These are phyloP conservation scores for Chalcosyrphus nemorum DNA, from an alignment of 2,888 invertebrate genomes.

Conservation along the genomic window DNA sequence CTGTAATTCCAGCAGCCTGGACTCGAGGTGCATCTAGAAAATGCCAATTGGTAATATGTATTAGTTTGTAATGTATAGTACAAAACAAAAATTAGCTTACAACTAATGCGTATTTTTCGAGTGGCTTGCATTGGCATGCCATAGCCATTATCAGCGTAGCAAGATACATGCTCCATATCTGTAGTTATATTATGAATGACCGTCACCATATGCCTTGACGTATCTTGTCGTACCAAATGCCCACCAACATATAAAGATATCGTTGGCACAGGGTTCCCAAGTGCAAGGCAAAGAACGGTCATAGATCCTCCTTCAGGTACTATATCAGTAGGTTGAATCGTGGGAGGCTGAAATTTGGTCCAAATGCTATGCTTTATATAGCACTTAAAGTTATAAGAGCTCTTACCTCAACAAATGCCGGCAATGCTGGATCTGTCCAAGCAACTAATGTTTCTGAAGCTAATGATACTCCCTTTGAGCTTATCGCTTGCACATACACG, in stretches of 20 bases:
- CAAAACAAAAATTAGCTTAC: conserved; percentile 83
- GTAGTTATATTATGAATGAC: conserved; percentile 92
- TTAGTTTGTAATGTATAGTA: too few species aligned
- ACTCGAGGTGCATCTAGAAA: conserved; percentile 88
- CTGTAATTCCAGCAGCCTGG: conserved; percentile 89
- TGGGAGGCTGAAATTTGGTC: conserved; percentile 86
- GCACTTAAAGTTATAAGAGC: neutral
- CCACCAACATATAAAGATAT: conserved; percentile 90
- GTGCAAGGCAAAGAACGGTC: conserved; percentile 92
- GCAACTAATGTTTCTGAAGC: conserved; percentile 92
- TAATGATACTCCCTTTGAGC: conserved; percentile 87
- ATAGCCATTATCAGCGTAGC: conserved; percentile 94
- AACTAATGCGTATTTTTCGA: conserved; percentile 90
- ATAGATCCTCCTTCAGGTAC: conserved; percentile 93
- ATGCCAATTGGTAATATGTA: too few species aligned
- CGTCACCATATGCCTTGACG: conserved; percentile 92
- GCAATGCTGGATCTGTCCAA: conserved; percentile 94
- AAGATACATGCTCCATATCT: conserved; percentile 93
- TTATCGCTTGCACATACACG: conserved; percentile 88
- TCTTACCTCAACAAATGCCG: conserved; percentile 91
- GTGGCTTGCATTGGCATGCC: conserved; percentile 94
- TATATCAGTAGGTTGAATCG: conserved; percentile 91
- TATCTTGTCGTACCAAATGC: conserved; percentile 90
- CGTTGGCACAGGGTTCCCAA: conserved; percentile 93
- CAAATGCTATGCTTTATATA: neutral